A percentile compares a stretch with the other conserved stretches of the same genome.
These are phyloP conservation scores for Hirundo rustica DNA, from an alignment of 2,797 vertebrate species.

Conservation along the genomic window DNA sequence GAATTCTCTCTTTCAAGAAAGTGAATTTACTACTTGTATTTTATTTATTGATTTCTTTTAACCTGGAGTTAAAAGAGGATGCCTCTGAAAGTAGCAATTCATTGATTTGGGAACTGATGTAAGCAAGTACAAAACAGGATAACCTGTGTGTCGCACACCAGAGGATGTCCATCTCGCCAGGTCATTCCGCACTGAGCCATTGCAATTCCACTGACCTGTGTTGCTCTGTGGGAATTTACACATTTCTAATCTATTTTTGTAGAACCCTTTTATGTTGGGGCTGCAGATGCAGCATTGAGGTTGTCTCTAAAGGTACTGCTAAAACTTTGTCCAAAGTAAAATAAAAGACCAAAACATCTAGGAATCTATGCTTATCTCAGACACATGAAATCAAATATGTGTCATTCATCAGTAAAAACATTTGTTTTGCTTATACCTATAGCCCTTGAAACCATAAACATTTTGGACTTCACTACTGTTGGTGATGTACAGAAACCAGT, in stretches of 20 bases:
- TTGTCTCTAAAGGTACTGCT: not conserved
- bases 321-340: not conserved
- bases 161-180: not conserved
- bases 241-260: not conserved
- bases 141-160: not conserved
- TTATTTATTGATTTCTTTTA: not conserved
- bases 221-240: not conserved
- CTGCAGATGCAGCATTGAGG: not conserved
- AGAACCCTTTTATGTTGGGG: not conserved
- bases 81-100: not conserved
- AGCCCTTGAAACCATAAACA: not conserved
- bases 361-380: not conserved
- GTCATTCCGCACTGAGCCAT: rapidly evolving
- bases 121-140: not conserved
- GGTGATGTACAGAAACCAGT: not conserved
- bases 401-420: not conserved
- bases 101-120: not conserved
- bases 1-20: not conserved
- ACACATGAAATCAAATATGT: not conserved
- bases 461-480: not conserved
- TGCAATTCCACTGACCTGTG: not conserved
- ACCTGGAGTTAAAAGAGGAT: not conserved
- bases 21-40: not conserved
- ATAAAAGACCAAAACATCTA: not conserved
- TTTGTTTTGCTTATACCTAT: not conserved